Evolutionary conservation across 1,140 invertebrate species (phyloP), one percentile per base, ranked within the genome.

Genomic region (Papilio aristodemus): DNA sequence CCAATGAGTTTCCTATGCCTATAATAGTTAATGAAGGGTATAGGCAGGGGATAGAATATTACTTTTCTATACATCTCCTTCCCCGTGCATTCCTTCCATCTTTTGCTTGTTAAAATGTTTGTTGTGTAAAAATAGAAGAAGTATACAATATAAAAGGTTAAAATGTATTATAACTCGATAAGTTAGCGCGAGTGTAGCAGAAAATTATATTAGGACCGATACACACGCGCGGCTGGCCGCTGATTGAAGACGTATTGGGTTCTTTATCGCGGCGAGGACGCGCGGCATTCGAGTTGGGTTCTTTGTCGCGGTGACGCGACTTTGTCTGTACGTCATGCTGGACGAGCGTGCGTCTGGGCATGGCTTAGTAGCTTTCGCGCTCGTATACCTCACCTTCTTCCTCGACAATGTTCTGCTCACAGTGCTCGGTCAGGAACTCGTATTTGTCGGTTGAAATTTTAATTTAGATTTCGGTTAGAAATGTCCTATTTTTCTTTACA

Each of bases 331-430:
- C 54, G 43, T 43, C 64, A 75, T 50, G 70, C 74, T 75, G 71
- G 57, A 70, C 41, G 74, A 74, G 62, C 58, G 72, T 39, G 27
- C 37, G 27, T 62, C 67, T 19, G 41, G 66, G 0, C 64, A 60
- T 43, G 78, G 79, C 17, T 50, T 76, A 7, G 19, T 81, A 13
- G 80, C 93, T 13, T 93, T 95, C 70, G 79, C 87, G 6, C 83
- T 94, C 11, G 93, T 95, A 62, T 95, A 95, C 79, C 81, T 95
- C 19, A 94, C 94, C 19, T 93, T 96, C 76, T 93, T 96, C 72
- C 83, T 96, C 78, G 95, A 96, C 90, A 96, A 96, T 87, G 93
- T 96, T 67, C 91, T 96, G 4, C 92, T 96, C n/a, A 96, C 95
- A 8, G 95, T 96, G 43, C 94, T 96, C 32, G 95, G 95, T 96